Percentiles rank a stretch among this genome's conserved stretches.
Conservation (phyloP, 2,888 invertebrate genomes). For the Hyles lineata region DNA sequence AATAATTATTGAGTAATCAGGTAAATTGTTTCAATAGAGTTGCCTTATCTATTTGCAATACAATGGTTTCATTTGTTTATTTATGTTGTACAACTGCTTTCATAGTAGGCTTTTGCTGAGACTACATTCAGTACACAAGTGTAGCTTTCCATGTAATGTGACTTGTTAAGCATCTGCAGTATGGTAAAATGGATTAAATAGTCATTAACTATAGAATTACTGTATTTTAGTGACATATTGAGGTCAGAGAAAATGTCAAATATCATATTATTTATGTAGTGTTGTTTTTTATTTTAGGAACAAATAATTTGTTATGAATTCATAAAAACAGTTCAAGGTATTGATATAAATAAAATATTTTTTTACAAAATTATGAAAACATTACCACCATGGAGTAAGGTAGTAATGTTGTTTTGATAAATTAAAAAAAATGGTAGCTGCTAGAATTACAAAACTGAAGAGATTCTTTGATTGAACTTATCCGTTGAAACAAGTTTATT, state of each 20-base stretch:
- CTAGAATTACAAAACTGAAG: too few relatives aligned
- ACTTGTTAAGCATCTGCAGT: not conserved
- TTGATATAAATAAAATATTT: too few relatives aligned
- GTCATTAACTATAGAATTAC: not conserved
- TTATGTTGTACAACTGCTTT: not conserved
- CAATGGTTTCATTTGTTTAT: not conserved
- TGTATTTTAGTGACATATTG: not conserved
- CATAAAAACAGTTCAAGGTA: too few relatives aligned
- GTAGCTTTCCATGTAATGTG: not conserved
- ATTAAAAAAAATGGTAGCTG: too few relatives aligned
- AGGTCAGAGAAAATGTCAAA: not conserved
- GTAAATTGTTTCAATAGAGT: not conserved
- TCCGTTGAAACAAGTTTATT: too few relatives aligned
- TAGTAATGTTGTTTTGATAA: too few relatives aligned
- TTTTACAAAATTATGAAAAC: too few relatives aligned
- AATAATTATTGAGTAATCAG: slow-evolving; percentile 28
- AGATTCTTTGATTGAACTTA: too few relatives aligned
- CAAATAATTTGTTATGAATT: too few relatives aligned
- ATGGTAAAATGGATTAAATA: too few relatives aligned
- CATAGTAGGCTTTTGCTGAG: not conserved
- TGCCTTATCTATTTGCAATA: not conserved
- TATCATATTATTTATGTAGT: not conserved
- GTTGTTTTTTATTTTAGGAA: not conserved
- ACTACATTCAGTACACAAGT: not conserved
- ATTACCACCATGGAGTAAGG: too few relatives aligned